These are phyloP conservation scores for Scomber scombrus DNA, from an alignment of 2,113 vertebrate genomes.

Conservation along the genomic window DNA sequence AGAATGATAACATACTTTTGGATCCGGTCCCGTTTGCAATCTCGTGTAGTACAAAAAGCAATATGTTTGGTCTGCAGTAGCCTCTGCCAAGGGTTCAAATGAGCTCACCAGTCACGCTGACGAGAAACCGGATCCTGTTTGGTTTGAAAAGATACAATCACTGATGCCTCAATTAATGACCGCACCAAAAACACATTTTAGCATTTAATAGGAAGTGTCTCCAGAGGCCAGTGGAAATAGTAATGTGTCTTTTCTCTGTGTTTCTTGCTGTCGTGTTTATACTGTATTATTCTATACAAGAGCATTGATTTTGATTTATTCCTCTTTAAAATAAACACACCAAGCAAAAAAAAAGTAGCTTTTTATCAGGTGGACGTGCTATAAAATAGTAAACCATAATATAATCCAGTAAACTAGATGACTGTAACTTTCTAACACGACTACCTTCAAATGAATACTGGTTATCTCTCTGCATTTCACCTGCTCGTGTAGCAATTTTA, in stretches of 20 bases:
- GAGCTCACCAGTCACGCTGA: background rate
- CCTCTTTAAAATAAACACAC: too few relatives aligned
- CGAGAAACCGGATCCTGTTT: background rate
- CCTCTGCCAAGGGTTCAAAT: background rate
- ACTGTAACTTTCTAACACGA: too few relatives aligned
- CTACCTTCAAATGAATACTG: too few relatives aligned
- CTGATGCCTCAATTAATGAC: constrained; percentile 8
- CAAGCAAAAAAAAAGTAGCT: too few relatives aligned
- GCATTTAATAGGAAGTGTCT: background rate
- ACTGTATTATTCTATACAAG: background rate
- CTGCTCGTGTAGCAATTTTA: too few relatives aligned
- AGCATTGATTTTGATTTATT: too few relatives aligned
- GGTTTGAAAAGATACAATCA: background rate
- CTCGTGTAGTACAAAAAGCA: background rate
- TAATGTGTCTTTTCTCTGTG: background rate
- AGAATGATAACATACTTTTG: too few relatives aligned
- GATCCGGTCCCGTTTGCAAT: too few relatives aligned
- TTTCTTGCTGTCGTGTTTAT: background rate
- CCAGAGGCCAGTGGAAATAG: background rate
- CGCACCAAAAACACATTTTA: background rate
- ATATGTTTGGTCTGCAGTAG: background rate
- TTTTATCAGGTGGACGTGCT: too few relatives aligned
- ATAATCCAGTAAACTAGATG: too few relatives aligned
- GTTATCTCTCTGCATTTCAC: too few relatives aligned
- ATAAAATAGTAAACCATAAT: too few relatives aligned